Percentiles rank a stretch among this genome's conserved stretches.
Conservation (phyloP, 30 jellyfish, hydroid and myxozoan genomes). For the Cassiopea andromeda region DNA sequence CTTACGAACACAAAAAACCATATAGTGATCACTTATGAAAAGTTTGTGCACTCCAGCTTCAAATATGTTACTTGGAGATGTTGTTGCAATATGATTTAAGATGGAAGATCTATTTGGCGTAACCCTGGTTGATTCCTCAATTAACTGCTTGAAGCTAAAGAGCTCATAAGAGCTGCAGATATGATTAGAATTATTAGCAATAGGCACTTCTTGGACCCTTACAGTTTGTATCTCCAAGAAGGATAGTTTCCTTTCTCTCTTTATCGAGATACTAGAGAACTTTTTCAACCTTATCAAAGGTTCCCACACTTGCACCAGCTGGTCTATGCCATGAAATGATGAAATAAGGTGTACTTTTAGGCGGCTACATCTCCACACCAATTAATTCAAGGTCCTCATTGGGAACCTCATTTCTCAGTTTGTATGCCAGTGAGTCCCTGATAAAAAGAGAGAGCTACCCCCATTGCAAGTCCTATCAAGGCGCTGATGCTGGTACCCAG, state of each 20-base stretch:
- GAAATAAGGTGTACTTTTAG: conserved; percentile 7
- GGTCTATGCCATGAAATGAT: conserved; percentile 30
- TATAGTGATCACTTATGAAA: neutral
- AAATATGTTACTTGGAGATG: conserved; percentile 24
- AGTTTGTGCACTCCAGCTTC: conserved; percentile 34
- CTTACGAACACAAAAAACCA: no score
- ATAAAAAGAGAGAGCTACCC: conserved; percentile 16
- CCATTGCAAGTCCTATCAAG: conserved; percentile 21
- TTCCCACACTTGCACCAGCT: conserved; percentile 26
- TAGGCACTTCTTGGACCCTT: neutral
- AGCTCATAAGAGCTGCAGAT: conserved; percentile 15
- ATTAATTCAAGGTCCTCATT: conserved; percentile 6
- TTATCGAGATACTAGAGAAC: conserved; percentile 12
- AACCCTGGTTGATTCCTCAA: conserved; percentile 52
- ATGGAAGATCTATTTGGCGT: conserved; percentile 9
- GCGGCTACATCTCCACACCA: conserved; percentile 16
- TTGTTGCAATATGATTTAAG: neutral
- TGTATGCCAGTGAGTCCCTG: neutral
- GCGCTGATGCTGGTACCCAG: neutral
- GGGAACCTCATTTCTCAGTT: neutral
- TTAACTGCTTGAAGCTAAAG: neutral
- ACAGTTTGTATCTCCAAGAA: conserved; percentile 36
- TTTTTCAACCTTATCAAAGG: conserved; percentile 53
- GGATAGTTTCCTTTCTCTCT: conserved; percentile 36
- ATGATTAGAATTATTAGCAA: conserved; percentile 21